Conservation (phyloP, 2,113 vertebrate species). For the Myiagra hebetior region DNA sequence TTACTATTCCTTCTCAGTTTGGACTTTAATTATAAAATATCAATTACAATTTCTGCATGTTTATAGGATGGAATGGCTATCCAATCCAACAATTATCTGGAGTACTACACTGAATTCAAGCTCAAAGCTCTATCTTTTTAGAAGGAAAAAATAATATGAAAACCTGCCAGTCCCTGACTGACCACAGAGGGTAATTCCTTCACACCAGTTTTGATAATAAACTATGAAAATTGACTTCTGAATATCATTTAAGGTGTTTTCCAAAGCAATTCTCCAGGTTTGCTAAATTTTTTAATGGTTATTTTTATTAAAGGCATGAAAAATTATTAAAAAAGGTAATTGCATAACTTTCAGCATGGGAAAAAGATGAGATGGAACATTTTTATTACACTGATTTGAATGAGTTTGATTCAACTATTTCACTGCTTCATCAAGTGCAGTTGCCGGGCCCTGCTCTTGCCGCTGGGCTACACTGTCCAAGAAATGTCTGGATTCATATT, state of each 20-base stretch:
- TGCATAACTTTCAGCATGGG: not conserved
- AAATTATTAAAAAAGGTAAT: conserved; percentile 12
- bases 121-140: not conserved
- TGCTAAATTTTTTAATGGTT: not conserved
- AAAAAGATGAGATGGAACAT: not conserved
- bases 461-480: not conserved
- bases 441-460: not conserved
- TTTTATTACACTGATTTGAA: not conserved
- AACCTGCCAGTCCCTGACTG: not conserved
- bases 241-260: conserved; percentile 40
- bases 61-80: not conserved
- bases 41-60: conserved; percentile 3
- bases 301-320: conserved; percentile 44
- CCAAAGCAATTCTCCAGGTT: not conserved
- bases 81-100: not conserved
- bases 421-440: not conserved
- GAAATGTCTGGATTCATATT: not conserved
- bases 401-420: not conserved
- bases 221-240: conserved; percentile 33
- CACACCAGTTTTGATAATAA: conserved; percentile 15
- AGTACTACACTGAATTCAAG: not conserved
- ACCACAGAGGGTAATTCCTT: not conserved
- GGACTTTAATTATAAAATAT: conserved; percentile 38
- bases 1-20: conserved; percentile 7
- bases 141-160: not conserved